Evolutionary conservation across 2,797 vertebrate species (phyloP).

Genomic region (Urocyon cinereoargenteus): DNA sequence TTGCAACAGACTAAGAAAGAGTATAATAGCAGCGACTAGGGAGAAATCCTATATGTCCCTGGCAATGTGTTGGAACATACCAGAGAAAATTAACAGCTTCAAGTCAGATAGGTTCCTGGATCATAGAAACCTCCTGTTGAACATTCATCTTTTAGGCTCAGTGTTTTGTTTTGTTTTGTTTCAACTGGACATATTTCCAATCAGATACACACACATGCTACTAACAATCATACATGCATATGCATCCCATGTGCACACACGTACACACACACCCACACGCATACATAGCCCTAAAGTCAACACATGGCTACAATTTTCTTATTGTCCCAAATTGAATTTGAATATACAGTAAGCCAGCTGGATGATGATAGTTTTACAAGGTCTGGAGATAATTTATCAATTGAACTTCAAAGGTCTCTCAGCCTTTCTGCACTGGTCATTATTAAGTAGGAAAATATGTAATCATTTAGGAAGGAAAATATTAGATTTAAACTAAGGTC

Average conservation of each 20-base stretch:
- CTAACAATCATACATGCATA: not conserved
- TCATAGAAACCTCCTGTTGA: conserved; percentile 51
- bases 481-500: conserved; percentile 71
- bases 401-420: conserved; percentile 77
- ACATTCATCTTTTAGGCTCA: conserved; percentile 44
- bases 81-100: conserved; percentile 76
- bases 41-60: conserved; percentile 70
- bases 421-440: conserved; percentile 49
- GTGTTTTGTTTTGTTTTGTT: not conserved
- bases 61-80: conserved; percentile 64
- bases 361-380: conserved; percentile 69
- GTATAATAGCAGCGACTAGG: not conserved
- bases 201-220: not conserved
- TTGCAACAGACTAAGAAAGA: not conserved
- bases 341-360: conserved; percentile 70
- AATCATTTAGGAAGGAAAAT: conserved; percentile 65
- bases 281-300: not conserved
- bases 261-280: not conserved
- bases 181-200: conserved; percentile 33
- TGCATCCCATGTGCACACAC: not conserved
- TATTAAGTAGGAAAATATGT: conserved; percentile 78
- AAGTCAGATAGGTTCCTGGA: conserved; percentile 61
- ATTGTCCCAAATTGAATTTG: conserved; percentile 78
- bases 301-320: conserved; percentile 80
- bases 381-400: conserved; percentile 81